Conservation (phyloP, 2,888 invertebrate species). For the Anticlea derivata region DNA sequence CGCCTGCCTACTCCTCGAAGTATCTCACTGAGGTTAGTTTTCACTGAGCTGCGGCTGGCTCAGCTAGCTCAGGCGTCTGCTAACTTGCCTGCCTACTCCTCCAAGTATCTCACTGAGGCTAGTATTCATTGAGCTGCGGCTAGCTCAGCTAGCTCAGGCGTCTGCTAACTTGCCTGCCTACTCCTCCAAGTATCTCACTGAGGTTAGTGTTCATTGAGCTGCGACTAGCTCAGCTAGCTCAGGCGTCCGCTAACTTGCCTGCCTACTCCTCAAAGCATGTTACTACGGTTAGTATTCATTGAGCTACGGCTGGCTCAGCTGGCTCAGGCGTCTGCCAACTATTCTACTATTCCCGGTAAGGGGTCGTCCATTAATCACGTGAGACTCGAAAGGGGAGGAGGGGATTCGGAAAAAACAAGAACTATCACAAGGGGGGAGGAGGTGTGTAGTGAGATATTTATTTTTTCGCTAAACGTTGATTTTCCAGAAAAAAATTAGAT, state of each 20-base stretch:
- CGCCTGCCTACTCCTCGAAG: constrained; percentile 93
- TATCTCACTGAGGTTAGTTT: constrained; percentile 91
- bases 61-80: constrained; percentile 75
- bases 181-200: constrained; percentile 92
- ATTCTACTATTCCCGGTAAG: no score
- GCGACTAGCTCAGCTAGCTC: constrained; percentile 87
- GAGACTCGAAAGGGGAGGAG: no score
- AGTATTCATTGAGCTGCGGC: constrained; percentile 88
- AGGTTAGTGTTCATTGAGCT: constrained; percentile 90
- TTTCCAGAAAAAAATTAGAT: no score
- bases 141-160: constrained; percentile 86
- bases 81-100: constrained; percentile 94
- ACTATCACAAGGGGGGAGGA: no score
- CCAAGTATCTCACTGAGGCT: constrained; percentile 94
- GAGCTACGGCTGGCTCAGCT: constrained; percentile 95
- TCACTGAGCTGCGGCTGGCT: background rate
- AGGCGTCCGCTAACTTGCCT: no score
- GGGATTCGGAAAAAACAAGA: no score
- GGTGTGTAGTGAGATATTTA: no score
- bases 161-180: constrained; percentile 95
- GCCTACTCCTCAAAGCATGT: no score
- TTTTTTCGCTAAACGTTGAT: no score
- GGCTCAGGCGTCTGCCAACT: constrained; percentile 94
- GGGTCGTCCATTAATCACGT: no score
- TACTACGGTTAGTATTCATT: no score